Percentiles rank a stretch among this genome's conserved stretches.
These are phyloP conservation scores for Lathamus discolor DNA, from an alignment of 2,113 vertebrate genomes.

Conservation along the genomic window DNA sequence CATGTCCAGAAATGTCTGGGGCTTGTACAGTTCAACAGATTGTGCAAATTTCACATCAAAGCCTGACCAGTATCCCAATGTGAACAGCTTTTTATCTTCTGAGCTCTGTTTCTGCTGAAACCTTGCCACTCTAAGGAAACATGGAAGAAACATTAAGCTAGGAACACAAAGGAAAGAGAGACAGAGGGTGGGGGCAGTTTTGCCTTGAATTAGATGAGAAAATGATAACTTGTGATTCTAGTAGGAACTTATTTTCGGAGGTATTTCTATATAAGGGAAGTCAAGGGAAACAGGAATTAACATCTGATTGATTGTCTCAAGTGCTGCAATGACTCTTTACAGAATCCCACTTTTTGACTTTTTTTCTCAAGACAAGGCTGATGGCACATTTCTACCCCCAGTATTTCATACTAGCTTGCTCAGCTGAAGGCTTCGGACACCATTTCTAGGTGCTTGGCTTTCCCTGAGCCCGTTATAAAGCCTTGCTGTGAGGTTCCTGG, in stretches of 20 bases:
- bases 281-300: neutral
- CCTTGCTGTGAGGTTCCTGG: neutral
- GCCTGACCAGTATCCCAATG: neutral
- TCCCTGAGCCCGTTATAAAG: neutral
- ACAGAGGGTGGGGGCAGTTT: neutral
- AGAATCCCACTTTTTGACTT: neutral
- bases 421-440: neutral
- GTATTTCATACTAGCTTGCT: neutral
- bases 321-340: fast-evolving
- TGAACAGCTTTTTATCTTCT: neutral
- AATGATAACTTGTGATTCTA: neutral
- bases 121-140: neutral
- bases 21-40: neutral
- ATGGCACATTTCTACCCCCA: neutral
- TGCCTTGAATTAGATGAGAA: neutral
- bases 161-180: neutral
- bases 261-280: neutral
- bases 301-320: neutral
- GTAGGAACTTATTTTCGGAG: neutral
- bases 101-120: neutral
- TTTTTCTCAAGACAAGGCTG: neutral
- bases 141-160: neutral
- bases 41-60: neutral
- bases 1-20: neutral
- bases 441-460: neutral